Conservation (phyloP, 2,888 invertebrate genomes). For the Torymus auratus region DNA sequence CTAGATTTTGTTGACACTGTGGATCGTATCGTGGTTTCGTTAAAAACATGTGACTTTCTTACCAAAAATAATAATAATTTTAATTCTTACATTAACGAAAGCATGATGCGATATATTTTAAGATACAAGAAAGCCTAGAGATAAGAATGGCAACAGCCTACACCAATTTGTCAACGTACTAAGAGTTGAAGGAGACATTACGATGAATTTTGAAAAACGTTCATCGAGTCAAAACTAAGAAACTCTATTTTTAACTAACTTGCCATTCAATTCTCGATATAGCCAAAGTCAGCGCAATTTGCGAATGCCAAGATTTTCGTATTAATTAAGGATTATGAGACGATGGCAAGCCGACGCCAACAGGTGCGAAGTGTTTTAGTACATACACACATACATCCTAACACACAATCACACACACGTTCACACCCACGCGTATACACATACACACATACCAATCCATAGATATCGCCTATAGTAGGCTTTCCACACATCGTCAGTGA, state of each 20-base stretch:
- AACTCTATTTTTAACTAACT: neutral
- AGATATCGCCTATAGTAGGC: neutral
- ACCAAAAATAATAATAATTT: too few species aligned
- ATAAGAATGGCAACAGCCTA: neutral
- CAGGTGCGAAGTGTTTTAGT: conserved; percentile 30
- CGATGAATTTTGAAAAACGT: neutral
- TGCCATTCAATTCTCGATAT: neutral
- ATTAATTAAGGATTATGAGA: neutral
- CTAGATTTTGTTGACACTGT: too few species aligned
- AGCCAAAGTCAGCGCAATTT: neutral
- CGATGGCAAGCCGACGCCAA: conserved; percentile 1
- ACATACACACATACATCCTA: neutral
- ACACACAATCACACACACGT: conserved; percentile 7
- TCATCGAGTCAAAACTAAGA: too few species aligned
- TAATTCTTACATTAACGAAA: too few species aligned
- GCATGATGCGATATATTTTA: neutral
- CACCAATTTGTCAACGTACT: neutral
- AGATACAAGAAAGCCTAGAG: neutral
- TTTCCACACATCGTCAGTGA: neutral
- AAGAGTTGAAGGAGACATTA: neutral
- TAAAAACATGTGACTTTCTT: too few species aligned
- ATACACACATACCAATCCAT: neutral
- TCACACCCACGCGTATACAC: too few species aligned
- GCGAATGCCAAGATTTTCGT: neutral
- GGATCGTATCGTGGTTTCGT: too few species aligned